phyloP scores from a whole-genome alignment of 1,140 invertebrate genomes.

The Tetragonula clypearis region DNA sequence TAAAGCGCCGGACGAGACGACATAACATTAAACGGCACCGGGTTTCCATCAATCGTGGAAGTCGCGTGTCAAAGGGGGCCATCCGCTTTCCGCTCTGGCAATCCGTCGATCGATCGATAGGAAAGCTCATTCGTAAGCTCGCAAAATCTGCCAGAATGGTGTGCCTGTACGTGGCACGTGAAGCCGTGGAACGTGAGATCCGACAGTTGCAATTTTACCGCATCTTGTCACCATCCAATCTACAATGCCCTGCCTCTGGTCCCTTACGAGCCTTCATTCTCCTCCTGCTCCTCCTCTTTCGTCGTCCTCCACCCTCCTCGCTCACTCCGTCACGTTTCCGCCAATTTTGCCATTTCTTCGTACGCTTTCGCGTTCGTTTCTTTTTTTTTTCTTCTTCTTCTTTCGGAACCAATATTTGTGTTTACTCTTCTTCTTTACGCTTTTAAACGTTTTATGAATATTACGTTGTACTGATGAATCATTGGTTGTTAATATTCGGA shows the following conservation, averaged over 20 bases:
- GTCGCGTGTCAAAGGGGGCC: slow-evolving; percentile 22
- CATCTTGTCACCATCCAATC: slow-evolving; percentile 46
- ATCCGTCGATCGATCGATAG: slow-evolving; percentile 46
- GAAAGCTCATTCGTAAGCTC: slow-evolving; percentile 38
- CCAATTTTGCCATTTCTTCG: not conserved
- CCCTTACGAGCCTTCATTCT: not conserved
- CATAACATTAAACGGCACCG: slow-evolving; percentile 34
- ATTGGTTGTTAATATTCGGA: too few relatives aligned
- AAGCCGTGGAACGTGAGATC: slow-evolving; percentile 52
- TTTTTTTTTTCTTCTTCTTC: accelerated
- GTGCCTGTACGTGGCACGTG: slow-evolving; percentile 34
- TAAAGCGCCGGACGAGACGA: slow-evolving; percentile 17
- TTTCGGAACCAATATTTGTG: too few relatives aligned
- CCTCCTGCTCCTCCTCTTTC: too few relatives aligned
- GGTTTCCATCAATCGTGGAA: not conserved
- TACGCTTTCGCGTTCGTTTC: not conserved
- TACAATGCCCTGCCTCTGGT: slow-evolving; percentile 27
- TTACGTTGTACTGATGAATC: too few relatives aligned
- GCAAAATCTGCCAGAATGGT: slow-evolving; percentile 34
- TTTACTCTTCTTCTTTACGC: too few relatives aligned
- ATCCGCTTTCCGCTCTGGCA: slow-evolving; percentile 6
- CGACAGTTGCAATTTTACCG: slow-evolving; percentile 61
- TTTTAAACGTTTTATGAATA: too few relatives aligned
- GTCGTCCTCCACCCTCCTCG: too few relatives aligned
- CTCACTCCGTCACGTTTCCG: slow-evolving; percentile 15